Percentiles rank a stretch among this genome's conserved stretches.
phyloP scores from a whole-genome alignment of 2,797 vertebrate species.

The Danio jaintianensis region DNA sequence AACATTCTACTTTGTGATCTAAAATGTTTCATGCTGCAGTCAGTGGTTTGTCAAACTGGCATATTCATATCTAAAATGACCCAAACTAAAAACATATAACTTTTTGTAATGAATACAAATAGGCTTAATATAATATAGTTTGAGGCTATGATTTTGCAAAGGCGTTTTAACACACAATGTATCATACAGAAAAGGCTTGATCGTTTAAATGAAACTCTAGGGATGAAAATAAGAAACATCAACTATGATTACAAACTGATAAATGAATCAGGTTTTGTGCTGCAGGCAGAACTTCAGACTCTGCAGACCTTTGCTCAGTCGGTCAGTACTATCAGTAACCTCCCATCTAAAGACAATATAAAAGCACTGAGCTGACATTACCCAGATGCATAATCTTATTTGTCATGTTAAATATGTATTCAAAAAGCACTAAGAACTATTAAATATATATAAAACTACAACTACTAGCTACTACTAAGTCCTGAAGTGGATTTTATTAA shows the following conservation, averaged over 20 bases:
- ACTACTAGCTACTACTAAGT: neutral
- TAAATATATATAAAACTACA: neutral
- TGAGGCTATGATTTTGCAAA: too few relatives aligned
- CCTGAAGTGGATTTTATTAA: neutral
- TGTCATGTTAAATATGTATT: neutral
- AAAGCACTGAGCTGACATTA: neutral
- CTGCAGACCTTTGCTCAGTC: conserved; percentile 52
- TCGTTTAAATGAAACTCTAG: neutral
- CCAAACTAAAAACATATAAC: too few relatives aligned
- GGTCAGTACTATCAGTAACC: neutral
- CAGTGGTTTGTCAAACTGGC: too few relatives aligned
- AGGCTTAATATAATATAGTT: too few relatives aligned
- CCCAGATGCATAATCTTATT: neutral
- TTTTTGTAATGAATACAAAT: too few relatives aligned
- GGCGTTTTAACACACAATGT: neutral
- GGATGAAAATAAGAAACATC: neutral
- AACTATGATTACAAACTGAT: neutral
- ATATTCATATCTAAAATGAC: too few relatives aligned
- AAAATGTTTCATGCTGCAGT: too few relatives aligned
- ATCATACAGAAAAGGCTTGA: neutral
- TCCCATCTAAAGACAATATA: neutral
- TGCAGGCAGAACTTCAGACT: conserved; percentile 45
- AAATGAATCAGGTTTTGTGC: neutral
- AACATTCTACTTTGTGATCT: too few relatives aligned
- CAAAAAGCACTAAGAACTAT: neutral